Base-by-base conservation (phyloP, 2,888 invertebrate species). In the Eupeodes luniger region DNA sequence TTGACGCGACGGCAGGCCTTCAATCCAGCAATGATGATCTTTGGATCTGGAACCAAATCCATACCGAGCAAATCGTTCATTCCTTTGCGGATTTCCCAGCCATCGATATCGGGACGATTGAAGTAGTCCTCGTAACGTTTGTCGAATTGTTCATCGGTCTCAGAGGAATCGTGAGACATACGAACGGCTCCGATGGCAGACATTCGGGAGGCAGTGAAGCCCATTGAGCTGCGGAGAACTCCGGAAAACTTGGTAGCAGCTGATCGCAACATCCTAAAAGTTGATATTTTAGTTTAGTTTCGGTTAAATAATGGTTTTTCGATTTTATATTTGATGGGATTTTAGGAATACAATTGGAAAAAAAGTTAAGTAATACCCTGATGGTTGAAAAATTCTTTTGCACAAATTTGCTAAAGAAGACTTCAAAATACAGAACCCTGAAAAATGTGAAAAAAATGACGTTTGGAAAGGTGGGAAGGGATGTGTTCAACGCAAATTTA, bases 31-130 rank as follows among this genome's bases (percentile, higher is more conserved):
- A 95, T 95, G 90, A 99, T 96, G 90, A 99, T 97, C 93, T 95
- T 96, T 88, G 99, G 98, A 93, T 98, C 98, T 0, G 99, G 98
- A 10, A 99, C 96, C 92, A 97, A 94, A 95, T 99, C 99, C 96
- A 97, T 96, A 90, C 97, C 98, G 91, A 96, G 95, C 90, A 98
- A 94, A 92, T 98, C 98, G 91, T 97, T 98, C 96, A 98, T 97
- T 5, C 96, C 98, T 93, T 98, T 97, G 85, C 99, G 96, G 91
- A 98, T 95, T 94, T 98, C 98, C 99, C 99, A 99, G 75, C 97
- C 97, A 94, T 98, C 98, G 92, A 99, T 97, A 91, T 98, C 97
- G 86, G 95, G 94, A 85, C 97, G 96, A 93, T 96, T 97, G 95
- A 99, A 98, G 94, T 95, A 98, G 61, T 95, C 95, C 92, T 96